phyloP scores from a whole-genome alignment of 2,888 invertebrate genomes.

The Coronaproctus castanopsis region DNA sequence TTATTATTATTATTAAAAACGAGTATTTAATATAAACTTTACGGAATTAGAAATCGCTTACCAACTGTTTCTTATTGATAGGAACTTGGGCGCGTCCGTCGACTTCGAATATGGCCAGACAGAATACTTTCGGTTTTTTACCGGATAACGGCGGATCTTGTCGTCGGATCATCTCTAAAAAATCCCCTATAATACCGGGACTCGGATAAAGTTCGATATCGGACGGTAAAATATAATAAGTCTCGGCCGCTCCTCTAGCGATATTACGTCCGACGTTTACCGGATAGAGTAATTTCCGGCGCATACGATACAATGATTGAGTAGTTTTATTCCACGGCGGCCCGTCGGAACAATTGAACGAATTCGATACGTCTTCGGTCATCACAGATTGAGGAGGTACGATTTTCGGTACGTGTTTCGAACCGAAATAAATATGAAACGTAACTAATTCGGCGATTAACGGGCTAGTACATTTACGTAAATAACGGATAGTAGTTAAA shows the following conservation, averaged over 20 bases:
- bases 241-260: slow-evolving; percentile 62
- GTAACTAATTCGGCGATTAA: slow-evolving; percentile 59
- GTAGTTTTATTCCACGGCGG: slow-evolving; percentile 48
- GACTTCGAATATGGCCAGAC: slow-evolving; percentile 75
- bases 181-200: slow-evolving; percentile 54
- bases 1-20: too few relatives aligned
- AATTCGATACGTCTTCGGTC: slow-evolving; percentile 30
- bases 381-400: slow-evolving; percentile 35
- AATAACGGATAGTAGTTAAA: slow-evolving; percentile 55
- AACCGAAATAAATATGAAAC: slow-evolving; percentile 75
- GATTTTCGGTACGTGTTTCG: slow-evolving; percentile 56
- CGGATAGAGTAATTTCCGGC: slow-evolving; percentile 65
- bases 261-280: slow-evolving; percentile 77
- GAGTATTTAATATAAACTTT: too few relatives aligned
- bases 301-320: slow-evolving; percentile 49
- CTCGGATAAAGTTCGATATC: slow-evolving; percentile 83
- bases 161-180: slow-evolving; percentile 64
- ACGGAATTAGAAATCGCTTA: too few relatives aligned
- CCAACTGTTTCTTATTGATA: slow-evolving; percentile 46
- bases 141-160: slow-evolving; percentile 42
- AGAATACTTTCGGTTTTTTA: slow-evolving; percentile 51
- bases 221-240: slow-evolving; percentile 63
- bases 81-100: slow-evolving; percentile 39
- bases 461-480: slow-evolving; percentile 50
- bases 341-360: slow-evolving; percentile 52